Conservation (phyloP, 1,140 invertebrate species). For the Contarinia nasturtii region DNA sequence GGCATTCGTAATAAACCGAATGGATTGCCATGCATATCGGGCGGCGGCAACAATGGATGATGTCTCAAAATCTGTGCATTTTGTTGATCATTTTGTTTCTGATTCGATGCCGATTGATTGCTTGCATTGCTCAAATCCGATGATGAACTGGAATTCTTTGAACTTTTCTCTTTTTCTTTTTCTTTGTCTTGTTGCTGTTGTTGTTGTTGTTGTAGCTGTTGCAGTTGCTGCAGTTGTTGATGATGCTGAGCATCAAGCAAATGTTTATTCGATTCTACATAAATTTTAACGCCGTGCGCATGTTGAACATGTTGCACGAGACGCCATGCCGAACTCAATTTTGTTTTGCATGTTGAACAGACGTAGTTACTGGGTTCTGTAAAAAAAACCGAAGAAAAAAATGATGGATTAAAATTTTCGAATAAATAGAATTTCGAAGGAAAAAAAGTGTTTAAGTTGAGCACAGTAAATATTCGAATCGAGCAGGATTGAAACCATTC, state of each 20-base stretch:
- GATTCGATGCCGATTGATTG: conserved; percentile 20
- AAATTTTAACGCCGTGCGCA: conserved; percentile 83
- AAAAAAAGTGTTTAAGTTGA: no score
- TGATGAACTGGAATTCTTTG: background rate
- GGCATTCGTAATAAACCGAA: conserved; percentile 48
- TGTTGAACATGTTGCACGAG: conserved; percentile 88
- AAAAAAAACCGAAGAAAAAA: conserved; percentile 32
- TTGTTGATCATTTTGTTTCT: conserved; percentile 26
- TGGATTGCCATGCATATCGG: conserved; percentile 40
- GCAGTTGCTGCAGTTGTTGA: conserved; percentile 14
- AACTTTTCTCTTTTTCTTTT: conserved; percentile 5
- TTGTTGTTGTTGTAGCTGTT: conserved; percentile 5
- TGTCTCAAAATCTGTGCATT: conserved; percentile 35
- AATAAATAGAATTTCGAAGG: background rate
- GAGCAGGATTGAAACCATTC: no score
- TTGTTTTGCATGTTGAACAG: conserved; percentile 83
- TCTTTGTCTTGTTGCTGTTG: conserved; percentile 15
- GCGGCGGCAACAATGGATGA: conserved; percentile 39
- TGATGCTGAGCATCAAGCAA: conserved; percentile 4
- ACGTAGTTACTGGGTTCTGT: conserved; percentile 88
- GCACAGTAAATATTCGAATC: no score
- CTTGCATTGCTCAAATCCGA: background rate
- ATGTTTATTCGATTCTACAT: conserved; percentile 39
- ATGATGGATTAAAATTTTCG: conserved; percentile 2
- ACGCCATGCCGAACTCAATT: conserved; percentile 79